A percentile compares a stretch with the other conserved stretches of the same genome.
Conservation (phyloP, 2,888 invertebrate genomes). For the Sarcophaga caerulescens region DNA sequence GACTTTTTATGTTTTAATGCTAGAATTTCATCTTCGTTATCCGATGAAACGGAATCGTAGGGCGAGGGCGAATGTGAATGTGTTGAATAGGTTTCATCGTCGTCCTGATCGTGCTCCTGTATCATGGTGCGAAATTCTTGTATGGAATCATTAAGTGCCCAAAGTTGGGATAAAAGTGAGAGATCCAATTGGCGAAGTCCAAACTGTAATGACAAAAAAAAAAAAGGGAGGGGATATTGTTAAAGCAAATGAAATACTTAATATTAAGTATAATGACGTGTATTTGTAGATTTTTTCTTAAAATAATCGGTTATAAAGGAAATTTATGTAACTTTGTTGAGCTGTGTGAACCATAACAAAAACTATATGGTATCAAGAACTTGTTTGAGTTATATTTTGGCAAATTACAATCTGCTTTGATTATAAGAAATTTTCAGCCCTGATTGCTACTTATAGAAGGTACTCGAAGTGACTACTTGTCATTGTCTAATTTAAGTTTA, state of each 20-base stretch:
- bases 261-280: too few relatives aligned
- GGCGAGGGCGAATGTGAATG: conserved; percentile 79
- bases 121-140: conserved; percentile 91
- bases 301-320: too few relatives aligned
- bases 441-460: too few relatives aligned
- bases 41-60: conserved; percentile 78
- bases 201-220: conserved; percentile 85
- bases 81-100: conserved; percentile 74
- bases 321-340: too few relatives aligned
- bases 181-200: conserved; percentile 94
- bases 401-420: too few relatives aligned
- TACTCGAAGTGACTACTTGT: too few relatives aligned
- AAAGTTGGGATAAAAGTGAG: conserved; percentile 93
- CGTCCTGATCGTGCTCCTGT: conserved; percentile 78
- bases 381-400: too few relatives aligned
- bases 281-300: too few relatives aligned
- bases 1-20: conserved; percentile 64
- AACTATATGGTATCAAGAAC: too few relatives aligned
- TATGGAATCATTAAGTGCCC: conserved; percentile 95
- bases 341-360: too few relatives aligned
- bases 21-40: conserved; percentile 76
- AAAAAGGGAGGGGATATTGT: background rate
- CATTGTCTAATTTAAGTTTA: too few relatives aligned
- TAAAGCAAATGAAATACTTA: background rate
- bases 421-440: too few relatives aligned